These are phyloP conservation scores for Bombylius discolor DNA, from an alignment of 2,888 invertebrate genomes.

Conservation along the genomic window DNA sequence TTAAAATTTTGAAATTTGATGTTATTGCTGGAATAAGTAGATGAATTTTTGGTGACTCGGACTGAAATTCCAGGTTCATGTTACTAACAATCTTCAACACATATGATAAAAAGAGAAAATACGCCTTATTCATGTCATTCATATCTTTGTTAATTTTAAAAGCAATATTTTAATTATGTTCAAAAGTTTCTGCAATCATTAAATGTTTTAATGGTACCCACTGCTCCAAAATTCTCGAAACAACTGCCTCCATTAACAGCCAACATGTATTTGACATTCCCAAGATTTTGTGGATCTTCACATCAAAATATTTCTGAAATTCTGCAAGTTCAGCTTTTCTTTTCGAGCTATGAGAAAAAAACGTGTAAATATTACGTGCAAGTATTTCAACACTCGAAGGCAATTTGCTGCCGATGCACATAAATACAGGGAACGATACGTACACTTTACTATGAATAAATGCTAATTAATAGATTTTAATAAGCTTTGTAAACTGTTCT, in stretches of 20 bases:
- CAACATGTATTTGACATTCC: conserved; percentile 11
- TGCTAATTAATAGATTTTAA: neutral
- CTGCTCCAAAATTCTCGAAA: conserved; percentile 12
- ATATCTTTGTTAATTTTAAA: no score
- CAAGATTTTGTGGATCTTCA: conserved; percentile 11
- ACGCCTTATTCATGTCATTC: no score
- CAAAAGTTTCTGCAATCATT: neutral
- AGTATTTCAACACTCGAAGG: conserved; percentile 4
- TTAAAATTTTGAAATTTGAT: no score
- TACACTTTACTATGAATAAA: conserved; percentile 1
- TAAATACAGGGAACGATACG: conserved; percentile 7
- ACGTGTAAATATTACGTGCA: conserved; percentile 1
- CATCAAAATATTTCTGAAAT: conserved; percentile 10
- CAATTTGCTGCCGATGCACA: conserved; percentile 2
- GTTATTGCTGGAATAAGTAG: no score
- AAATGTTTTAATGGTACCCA: conserved; percentile 1
- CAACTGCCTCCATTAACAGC: conserved; percentile 12
- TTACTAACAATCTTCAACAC: no score
- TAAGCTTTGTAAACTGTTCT: conserved; percentile 1
- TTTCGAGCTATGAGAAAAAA: conserved; percentile 5
- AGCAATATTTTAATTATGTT: no score
- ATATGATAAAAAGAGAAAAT: no score
- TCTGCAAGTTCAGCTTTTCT: conserved; percentile 4
- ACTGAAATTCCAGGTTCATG: no score
- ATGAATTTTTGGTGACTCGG: no score